A percentile compares a stretch with the other conserved stretches of the same genome.
These are phyloP conservation scores for Microcebus griseorufus DNA, from an alignment of 2,113 vertebrate genomes.

Conservation along the genomic window DNA sequence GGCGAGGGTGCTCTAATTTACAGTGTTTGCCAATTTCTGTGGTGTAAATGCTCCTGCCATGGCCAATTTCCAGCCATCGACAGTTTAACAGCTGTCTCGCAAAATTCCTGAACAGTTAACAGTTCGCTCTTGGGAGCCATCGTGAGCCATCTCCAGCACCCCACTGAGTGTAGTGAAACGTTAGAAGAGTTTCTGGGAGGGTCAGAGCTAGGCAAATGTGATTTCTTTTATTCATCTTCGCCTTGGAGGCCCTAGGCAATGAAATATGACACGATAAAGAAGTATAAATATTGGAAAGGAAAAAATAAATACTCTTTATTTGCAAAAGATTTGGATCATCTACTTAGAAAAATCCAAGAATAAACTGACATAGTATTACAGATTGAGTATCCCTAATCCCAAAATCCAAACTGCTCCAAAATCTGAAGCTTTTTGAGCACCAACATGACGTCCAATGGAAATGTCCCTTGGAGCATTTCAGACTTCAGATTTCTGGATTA, in stretches of 20 bases:
- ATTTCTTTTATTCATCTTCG: not conserved
- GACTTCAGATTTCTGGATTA: not conserved
- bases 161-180: rapidly evolving
- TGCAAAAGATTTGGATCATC: not conserved
- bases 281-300: not conserved
- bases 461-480: not conserved
- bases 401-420: not conserved
- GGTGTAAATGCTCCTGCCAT: not conserved
- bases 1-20: not conserved
- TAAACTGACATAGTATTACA: not conserved
- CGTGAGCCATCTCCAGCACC: not conserved
- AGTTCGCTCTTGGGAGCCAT: rapidly evolving
- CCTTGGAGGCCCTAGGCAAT: not conserved
- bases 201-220: not conserved
- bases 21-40: not conserved
- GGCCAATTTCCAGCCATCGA: not conserved
- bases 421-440: not conserved
- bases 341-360: not conserved
- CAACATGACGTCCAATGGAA: not conserved
- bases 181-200: not conserved
- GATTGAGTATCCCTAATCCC: not conserved
- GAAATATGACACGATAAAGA: not conserved
- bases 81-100: not conserved
- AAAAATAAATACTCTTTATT: not conserved
- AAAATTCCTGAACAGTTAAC: not conserved